Conservation (phyloP, 2,797 vertebrate species). For the Gymnothorax reevesii region DNA sequence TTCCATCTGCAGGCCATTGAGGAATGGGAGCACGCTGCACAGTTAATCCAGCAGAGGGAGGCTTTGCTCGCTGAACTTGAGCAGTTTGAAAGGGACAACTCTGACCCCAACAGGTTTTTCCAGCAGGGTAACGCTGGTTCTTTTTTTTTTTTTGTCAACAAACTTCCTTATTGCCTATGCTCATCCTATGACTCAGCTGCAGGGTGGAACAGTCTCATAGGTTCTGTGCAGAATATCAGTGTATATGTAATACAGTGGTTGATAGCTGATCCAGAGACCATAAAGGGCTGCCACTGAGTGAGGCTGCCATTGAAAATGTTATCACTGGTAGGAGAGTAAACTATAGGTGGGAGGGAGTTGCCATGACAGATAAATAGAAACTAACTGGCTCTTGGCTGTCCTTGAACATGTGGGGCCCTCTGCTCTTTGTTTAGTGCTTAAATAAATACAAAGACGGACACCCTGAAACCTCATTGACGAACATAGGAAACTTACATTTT, state of each 20-base stretch:
- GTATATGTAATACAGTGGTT: neutral
- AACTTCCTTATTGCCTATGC: neutral
- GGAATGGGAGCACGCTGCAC: conserved; percentile 65
- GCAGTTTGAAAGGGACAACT: conserved; percentile 67
- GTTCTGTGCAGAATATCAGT: no score
- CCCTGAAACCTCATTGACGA: no score
- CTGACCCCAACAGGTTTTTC: conserved; percentile 75
- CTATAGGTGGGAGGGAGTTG: neutral
- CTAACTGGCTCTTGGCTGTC: neutral
- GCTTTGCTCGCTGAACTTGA: conserved; percentile 62
- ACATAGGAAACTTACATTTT: no score
- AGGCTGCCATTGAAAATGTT: neutral
- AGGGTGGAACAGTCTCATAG: neutral
- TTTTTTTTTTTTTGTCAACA: neutral
- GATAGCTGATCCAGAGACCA: neutral
- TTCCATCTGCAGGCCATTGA: conserved; percentile 41
- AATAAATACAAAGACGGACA: neutral
- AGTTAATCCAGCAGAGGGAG: conserved; percentile 68
- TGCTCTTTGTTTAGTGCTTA: neutral
- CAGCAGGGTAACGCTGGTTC: conserved; percentile 44
- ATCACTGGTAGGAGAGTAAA: neutral
- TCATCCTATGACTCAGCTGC: neutral
- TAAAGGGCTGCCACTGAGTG: neutral
- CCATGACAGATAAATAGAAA: neutral
- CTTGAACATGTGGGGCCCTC: neutral